Base-by-base conservation (phyloP, 2,888 invertebrate species). In the Isotomurus palustris region DNA sequence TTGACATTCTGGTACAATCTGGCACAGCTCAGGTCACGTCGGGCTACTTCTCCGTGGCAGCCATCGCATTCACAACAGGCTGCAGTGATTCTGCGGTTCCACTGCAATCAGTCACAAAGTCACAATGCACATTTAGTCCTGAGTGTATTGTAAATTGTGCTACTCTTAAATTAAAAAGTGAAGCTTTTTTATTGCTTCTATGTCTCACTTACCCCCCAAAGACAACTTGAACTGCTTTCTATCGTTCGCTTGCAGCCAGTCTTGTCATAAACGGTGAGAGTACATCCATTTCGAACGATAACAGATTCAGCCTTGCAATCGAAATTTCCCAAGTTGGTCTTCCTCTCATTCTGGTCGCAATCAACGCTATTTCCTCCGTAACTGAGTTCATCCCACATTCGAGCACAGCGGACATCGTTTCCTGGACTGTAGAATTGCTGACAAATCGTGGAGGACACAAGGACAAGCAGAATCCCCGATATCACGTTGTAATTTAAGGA, bases 41-140 rank as follows among this genome's bases (percentile, higher is more conserved):
- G 22, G 6, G 63, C 53, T 17, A 47, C 49, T 49, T 57, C 55
- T 8, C 63, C 63, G 21, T 29, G 17, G 17, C 63, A 63, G n/a
- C 63, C 63, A 49, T 63, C 63, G 36, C 63, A 63, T 44, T 63
- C 59, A 32, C 63, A 62, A 25, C 62, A 62, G 8, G 62, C 59
- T 41, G 54, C 54, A 25, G 25, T 41, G 28, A 61, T 57, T 40
- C 53, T 53, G 25, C 52, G 48, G 24, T 57, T 54, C 61, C 57
- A 57, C 57, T 57, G 25, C 10, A 40, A 17, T 40, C 19, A 40
- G 10, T 12, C 19, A 6, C 10, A 17, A 12, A 40, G 41, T 12
- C 6, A 40, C 41, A 40, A 40, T 14, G 32, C 32, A 32, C 10
- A 14, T 32, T 32, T 32, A 10, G 32, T 32, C 12, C 32, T 10